These are phyloP conservation scores for Amblyopsis hoosieri DNA, from an alignment of 2,797 vertebrate species.

Conservation along the genomic window DNA sequence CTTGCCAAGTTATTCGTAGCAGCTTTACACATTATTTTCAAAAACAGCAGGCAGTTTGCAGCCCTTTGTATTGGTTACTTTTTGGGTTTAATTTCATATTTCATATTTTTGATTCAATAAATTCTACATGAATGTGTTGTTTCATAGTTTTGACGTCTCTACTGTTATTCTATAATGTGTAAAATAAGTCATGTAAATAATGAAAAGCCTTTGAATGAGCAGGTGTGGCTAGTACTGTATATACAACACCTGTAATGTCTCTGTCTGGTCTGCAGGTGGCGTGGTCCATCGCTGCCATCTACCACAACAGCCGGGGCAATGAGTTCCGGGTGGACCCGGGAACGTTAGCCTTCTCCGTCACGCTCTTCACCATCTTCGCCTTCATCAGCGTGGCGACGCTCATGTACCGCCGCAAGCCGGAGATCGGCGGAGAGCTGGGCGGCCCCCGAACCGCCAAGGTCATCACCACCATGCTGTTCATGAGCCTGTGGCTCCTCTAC, in stretches of 20 bases:
- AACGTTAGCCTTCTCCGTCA: conserved; percentile 97
- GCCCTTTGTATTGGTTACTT: no score
- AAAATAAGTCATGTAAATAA: no score
- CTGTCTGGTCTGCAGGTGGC: conserved; percentile 74
- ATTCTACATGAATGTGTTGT: no score
- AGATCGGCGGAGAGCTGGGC: conserved; percentile 97
- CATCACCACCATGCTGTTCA: conserved; percentile 91
- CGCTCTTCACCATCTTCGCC: conserved; percentile 99
- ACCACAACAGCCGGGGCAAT: conserved; percentile 83
- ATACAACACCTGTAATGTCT: not conserved
- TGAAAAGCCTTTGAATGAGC: no score
- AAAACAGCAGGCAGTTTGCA: no score
- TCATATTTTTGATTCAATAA: not conserved
- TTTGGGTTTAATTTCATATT: no score
- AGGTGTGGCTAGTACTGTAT: not conserved
- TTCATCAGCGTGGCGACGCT: conserved; percentile 91
- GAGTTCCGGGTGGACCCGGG: conserved; percentile 92
- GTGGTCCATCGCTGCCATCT: conserved; percentile 98
- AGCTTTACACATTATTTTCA: no score
- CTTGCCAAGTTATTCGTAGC: no score
- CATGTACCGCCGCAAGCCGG: conserved; percentile 95
- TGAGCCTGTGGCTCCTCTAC: conserved; percentile 98
- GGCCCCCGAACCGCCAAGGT: conserved; percentile 97
- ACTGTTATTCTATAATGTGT: no score
- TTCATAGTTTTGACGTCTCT: no score